Base-by-base conservation (phyloP, 2,888 invertebrate species). In the Zygaena filipendulae region DNA sequence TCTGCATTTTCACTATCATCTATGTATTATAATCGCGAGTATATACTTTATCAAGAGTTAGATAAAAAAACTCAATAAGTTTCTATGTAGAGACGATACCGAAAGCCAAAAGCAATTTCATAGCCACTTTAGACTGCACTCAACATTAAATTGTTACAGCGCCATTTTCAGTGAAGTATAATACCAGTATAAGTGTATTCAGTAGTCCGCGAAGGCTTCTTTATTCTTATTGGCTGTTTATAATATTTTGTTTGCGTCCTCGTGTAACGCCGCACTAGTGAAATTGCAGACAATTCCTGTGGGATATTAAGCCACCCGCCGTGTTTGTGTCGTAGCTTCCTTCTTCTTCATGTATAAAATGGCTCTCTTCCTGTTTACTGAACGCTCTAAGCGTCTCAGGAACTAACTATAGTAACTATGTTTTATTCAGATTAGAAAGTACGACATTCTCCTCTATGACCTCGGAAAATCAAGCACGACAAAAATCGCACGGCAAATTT, bases 261-360 rank as follows among this genome's bases (percentile, higher is more conserved):
- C 49, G 51, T 57, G 54, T 62, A 68, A 51, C 50, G 56, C 43
- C 51, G n/a, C n/a, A n/a, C n/a, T n/a, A n/a, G n/a, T 56, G 62
- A 71, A 74, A 74, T 72, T 70, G 74, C 69, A 57, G 50, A 58
- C 40, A 58, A 54, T 58, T 70, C 74, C 72, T 67, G 33, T 37
- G 72, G 71, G 72, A 74, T 66, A 71, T 70, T 70, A 64, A 59
- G 47, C 58, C 58, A 52, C 60, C 60, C 61, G 60, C 52, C 49
- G 62, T 46, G 56, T 55, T 52, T 43, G 45, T 39, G 42, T 33
- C 49, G 47, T 48, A 45, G n/a, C n/a, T n/a, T n/a, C n/a, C n/a
- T 52, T 54, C 49, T 42, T 45, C 30, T 47, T 46, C 49, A 56
- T 54, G 59, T 52, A n/a, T n/a, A 59, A 56, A 60, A 52, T 52